Conservation (phyloP, 1,140 invertebrate species). For the Atopsyche davidsoni region DNA sequence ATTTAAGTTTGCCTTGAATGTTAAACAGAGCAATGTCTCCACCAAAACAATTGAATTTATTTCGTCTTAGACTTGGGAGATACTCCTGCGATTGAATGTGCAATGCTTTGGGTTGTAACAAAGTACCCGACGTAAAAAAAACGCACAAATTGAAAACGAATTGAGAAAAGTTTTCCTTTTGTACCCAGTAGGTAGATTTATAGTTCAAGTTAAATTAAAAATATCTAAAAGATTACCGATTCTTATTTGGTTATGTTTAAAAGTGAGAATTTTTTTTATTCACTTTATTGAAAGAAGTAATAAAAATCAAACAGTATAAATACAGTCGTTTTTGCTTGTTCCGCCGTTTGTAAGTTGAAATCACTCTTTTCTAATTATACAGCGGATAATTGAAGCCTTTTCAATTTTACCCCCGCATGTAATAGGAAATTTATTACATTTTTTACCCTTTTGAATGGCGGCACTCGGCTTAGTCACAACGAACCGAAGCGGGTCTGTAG, state of each 20-base stretch:
- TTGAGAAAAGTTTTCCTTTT: too few species aligned
- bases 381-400: conserved; percentile 28
- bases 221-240: too few species aligned
- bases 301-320: neutral
- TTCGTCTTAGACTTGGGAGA: conserved; percentile 5
- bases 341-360: neutral
- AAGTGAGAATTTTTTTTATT: too few species aligned
- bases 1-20: conserved; percentile 16
- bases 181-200: too few species aligned
- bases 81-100: neutral
- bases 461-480: too few species aligned
- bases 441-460: conserved; percentile 26
- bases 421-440: conserved; percentile 30
- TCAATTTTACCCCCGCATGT: conserved; percentile 20
- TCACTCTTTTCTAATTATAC: conserved; percentile 17
- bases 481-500: neutral
- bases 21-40: conserved; percentile 14
- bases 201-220: too few species aligned
- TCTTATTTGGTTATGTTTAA: too few species aligned
- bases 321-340: neutral
- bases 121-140: too few species aligned
- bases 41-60: conserved; percentile 18
- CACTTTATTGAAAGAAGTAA: neutral
- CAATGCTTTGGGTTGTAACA: too few species aligned
- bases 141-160: too few species aligned